Base-by-base conservation (phyloP, 1,140 invertebrate genomes). In the Drosophila carrolli region DNA sequence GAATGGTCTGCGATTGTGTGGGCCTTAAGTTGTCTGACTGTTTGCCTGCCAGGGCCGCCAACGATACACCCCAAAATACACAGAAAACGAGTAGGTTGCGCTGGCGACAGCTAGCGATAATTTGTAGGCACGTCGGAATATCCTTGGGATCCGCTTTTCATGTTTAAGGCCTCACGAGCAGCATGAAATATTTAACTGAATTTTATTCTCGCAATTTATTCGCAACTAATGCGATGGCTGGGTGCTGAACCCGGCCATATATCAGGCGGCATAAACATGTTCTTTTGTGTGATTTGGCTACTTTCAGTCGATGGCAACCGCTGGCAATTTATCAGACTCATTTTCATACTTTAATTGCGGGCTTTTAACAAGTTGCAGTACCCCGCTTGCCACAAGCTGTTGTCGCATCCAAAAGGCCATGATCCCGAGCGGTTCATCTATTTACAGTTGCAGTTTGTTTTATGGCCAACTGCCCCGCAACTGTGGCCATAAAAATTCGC, bases 321-420 rank as follows among this genome's bases (percentile, higher is more conserved):
- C 54, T 56, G 40, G 41, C 59, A 67, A 78, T 86, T 67, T 81
- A 75, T 71, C 59, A 62, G 56, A 56, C 68, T 44, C 74, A 81
- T 62, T 48, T 55, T 9, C 38, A 70, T 81, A 61, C 68, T 88
- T 76, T 79, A 88, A 88, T 86, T 86, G 70, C 48, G 46, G 51
- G 51, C 82, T 73, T 88, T 86, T 86, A 86, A 86, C 79, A 86
- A 86, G 82, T 86, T 88, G 75, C 82, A 88, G 82, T 78, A 67
- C 79, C 74, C 61, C 73, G 60, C 57, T 60, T 53, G 56, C 70
- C 72, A 53, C 68, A 78, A 81, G 67, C 57, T 72, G 78, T 73
- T 78, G 82, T 59, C 82, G 74, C 81, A 68, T 59, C 70, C 32
- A 47, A 72, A 56, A 63, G 71, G 70, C 59, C 68, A 50, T 66